These are phyloP conservation scores for Cichlasoma orientale DNA, from an alignment of 2,797 vertebrate species.

Conservation along the genomic window DNA sequence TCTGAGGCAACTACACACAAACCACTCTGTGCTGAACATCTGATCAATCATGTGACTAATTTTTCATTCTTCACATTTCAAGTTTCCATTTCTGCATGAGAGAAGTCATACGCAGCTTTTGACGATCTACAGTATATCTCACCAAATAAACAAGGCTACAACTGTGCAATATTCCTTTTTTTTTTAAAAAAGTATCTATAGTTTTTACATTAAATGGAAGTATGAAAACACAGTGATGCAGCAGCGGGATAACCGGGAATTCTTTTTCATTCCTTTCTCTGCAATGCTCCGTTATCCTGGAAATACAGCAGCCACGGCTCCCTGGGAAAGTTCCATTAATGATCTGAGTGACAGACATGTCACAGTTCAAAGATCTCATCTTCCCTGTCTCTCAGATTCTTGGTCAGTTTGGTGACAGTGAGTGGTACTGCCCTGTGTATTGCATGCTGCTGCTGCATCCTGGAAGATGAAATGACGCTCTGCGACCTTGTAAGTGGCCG, in stretches of 20 bases:
- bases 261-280: constrained; percentile 10
- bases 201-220: neutral
- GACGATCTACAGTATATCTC: neutral
- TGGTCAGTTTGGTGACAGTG: constrained; percentile 82
- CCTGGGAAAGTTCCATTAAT: constrained; percentile 11
- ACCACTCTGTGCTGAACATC: neutral
- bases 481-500: constrained; percentile 48
- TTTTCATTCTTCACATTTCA: constrained; percentile 13
- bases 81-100: neutral
- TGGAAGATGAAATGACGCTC: constrained; percentile 48
- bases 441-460: constrained; percentile 73
- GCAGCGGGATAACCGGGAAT: neutral
- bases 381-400: constrained; percentile 82
- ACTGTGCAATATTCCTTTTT: neutral
- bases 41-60: constrained; percentile 23
- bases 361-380: constrained; percentile 94
- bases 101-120: neutral
- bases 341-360: constrained; percentile 43
- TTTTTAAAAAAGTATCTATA: neutral
- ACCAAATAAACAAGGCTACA: constrained; percentile 37
- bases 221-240: neutral
- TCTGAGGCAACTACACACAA: constrained; percentile 9
- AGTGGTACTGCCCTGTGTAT: constrained; percentile 80
- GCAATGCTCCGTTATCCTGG: neutral
- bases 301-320: neutral